Base-by-base conservation (phyloP, 2,113 vertebrate genomes). In the Ictalurus furcatus region DNA sequence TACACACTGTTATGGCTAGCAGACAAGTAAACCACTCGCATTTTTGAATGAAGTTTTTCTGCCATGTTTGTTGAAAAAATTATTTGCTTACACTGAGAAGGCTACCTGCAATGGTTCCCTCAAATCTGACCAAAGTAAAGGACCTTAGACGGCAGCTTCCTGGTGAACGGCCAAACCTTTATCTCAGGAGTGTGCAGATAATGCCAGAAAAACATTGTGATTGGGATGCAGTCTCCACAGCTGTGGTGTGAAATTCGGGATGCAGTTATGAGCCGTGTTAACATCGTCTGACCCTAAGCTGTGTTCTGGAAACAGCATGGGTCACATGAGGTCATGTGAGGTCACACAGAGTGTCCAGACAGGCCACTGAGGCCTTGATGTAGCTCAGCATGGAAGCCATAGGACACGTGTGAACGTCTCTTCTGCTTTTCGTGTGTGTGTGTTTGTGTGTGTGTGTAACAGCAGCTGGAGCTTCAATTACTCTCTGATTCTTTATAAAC, bases 391-490 rank as follows among this genome's bases (percentile, higher is more conserved):
- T 54, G 87, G 85, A 54, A 54, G 61, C 48, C 28, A 25, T 63
- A 54, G 85, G 59, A 80, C 63, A 80, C 67, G 19, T 88, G 79
- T 59, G 85, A 88, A 87, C 37, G 63, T 73, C 61, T 81, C 48
- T 34, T 25, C 12, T 78, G 85, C 54, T n/a, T 56, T n/a, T 58
- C 52, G 44, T 48, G 84, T 65, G 87, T 48, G 44, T 48, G 44
- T 48, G 44, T 48, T 6, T 48, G 84, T 65, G 87, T n/a, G 63
- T 61, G 71, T 87, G 87, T 80, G 12, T 52, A n/a, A 89, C 58
- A 87, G 89, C 92, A 91, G 87, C 90, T 90, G 90, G 81, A 83
- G 74, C 52, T 44, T 85, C 84, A 80, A 81, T 86, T 61, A 90
- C 25, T 48, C 37, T 73, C 79, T 86, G 9, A 59, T 67, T 71